A percentile compares a stretch with the other conserved stretches of the same genome.
Evolutionary conservation across 2,797 vertebrate genomes (phyloP).

Genomic region (Pipistrellus pygmaeus): DNA sequence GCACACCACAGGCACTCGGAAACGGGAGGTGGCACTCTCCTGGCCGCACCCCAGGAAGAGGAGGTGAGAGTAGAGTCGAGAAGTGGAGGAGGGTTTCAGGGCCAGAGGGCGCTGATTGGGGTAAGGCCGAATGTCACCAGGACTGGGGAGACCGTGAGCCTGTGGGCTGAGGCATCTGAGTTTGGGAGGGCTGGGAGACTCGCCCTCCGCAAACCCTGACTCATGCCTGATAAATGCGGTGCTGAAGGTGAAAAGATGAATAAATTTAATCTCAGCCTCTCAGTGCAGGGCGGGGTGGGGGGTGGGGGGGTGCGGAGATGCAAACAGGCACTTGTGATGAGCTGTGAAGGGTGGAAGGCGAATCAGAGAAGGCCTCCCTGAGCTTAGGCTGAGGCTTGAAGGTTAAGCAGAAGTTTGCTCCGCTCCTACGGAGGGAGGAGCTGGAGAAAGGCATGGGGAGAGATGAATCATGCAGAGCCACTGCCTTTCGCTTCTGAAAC

Average conservation of each 20-base stretch:
- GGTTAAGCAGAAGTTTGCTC: constrained; percentile 3
- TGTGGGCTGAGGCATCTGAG: neutral
- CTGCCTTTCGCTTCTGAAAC: constrained; percentile 41
- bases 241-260: constrained; percentile 22
- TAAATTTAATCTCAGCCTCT: constrained; percentile 1
- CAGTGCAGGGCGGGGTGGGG: neutral
- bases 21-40: neutral
- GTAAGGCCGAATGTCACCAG: neutral
- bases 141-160: neutral
- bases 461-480: neutral
- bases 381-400: neutral
- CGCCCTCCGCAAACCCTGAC: neutral
- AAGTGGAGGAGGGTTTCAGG: neutral
- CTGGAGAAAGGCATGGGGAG: neutral
- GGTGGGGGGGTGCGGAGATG: no score
- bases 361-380: neutral
- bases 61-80: neutral
- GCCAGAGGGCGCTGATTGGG: neutral
- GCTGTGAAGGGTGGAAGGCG: neutral
- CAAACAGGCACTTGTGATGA: neutral
- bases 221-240: neutral
- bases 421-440: neutral
- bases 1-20: neutral
- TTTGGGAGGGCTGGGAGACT: neutral
- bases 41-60: neutral